Conservation (phyloP, 2,888 invertebrate genomes). For the Agapostemon virescens region DNA sequence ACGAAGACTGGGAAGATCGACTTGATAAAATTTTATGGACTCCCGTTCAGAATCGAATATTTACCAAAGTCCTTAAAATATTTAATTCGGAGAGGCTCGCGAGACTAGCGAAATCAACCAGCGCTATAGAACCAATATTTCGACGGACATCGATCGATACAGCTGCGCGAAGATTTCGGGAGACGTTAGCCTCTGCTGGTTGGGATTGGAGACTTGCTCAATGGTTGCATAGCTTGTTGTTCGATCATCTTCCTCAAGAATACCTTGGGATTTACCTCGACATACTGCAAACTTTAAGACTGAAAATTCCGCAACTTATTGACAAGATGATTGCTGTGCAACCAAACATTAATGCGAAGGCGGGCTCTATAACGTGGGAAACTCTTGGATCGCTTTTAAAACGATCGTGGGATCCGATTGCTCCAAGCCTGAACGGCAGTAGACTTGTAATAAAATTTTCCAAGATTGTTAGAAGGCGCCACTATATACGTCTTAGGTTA, state of each 20-base stretch:
- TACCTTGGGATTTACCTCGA: conserved; percentile 89
- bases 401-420: conserved; percentile 88
- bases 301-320: conserved; percentile 86
- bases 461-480: conserved; percentile 10
- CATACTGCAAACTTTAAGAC: conserved; percentile 86
- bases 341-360: conserved; percentile 80
- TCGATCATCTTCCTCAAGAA: conserved; percentile 85
- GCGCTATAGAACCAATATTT: conserved; percentile 85
- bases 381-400: conserved; percentile 85
- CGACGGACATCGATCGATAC: conserved; percentile 87
- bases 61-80: conserved; percentile 85
- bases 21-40: conserved; percentile 85
- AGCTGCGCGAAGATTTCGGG: conserved; percentile 85
- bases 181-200: conserved; percentile 85
- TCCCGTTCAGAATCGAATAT: conserved; percentile 84
- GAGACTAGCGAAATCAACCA: conserved; percentile 84
- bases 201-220: conserved; percentile 89
- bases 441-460: conserved; percentile 82
- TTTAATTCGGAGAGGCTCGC: conserved; percentile 86
- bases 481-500: not conserved
- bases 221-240: conserved; percentile 88
- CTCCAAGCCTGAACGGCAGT: conserved; percentile 82
- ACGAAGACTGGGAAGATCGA: conserved; percentile 86
- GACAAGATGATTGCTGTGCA: conserved; percentile 86
- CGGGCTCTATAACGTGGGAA: conserved; percentile 83